Evolutionary conservation across 1,140 invertebrate species (phyloP).

Genomic region (Venustaconcha ellipsiformis): DNA sequence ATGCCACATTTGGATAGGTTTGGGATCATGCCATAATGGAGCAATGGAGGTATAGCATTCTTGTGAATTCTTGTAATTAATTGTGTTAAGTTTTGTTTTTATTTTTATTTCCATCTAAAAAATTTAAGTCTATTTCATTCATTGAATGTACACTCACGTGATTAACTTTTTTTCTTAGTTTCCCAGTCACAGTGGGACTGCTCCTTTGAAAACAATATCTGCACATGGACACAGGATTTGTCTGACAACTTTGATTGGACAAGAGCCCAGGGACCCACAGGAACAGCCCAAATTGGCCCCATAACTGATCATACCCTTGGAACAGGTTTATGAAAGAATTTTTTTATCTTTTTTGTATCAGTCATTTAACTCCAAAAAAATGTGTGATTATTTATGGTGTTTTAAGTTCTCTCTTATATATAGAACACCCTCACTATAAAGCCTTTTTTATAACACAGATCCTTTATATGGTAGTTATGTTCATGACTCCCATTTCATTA

Average conservation of each 20-base stretch:
- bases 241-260: slow-evolving; percentile 55
- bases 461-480: no score
- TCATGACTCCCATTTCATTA: no score
- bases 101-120: background rate
- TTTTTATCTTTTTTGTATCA: no score
- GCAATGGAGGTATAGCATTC: no score
- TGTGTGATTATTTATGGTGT: no score
- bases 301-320: slow-evolving; percentile 50
- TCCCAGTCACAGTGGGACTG: slow-evolving; percentile 45
- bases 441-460: no score
- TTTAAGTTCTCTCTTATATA: no score
- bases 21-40: no score
- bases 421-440: no score
- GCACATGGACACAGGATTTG: slow-evolving; percentile 44
- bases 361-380: no score
- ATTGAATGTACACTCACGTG: background rate
- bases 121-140: background rate
- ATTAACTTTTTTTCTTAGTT: slow-evolving; percentile 24
- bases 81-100: background rate
- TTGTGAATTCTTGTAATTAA: no score
- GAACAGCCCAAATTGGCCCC: slow-evolving; percentile 44
- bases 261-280: slow-evolving; percentile 41
- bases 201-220: slow-evolving; percentile 47
- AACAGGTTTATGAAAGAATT: slow-evolving; percentile 19
- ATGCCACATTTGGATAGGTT: no score